Evolutionary conservation across 2,888 invertebrate species (phyloP).

Genomic region (Schizotus pectinicornis): DNA sequence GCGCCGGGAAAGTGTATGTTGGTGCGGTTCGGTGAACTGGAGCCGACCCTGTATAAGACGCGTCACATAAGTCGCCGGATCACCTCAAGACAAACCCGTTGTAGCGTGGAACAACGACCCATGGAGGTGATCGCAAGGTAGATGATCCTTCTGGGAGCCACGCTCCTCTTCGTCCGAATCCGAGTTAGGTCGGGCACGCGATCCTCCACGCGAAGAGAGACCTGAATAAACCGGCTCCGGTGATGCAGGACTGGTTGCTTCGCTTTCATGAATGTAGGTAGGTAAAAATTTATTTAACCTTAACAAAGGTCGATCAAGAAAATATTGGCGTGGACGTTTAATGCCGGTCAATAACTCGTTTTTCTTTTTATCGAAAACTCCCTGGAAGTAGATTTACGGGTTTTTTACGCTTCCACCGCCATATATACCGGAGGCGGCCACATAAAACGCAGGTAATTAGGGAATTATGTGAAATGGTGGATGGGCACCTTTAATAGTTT

Average conservation of each 20-base stretch:
- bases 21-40: no score
- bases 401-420: constrained; percentile 18
- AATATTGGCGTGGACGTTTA: constrained; percentile 16
- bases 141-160: constrained; percentile 19
- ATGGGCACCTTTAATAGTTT: constrained; percentile 11
- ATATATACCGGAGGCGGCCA: constrained; percentile 13
- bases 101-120: constrained; percentile 19
- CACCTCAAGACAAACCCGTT: constrained; percentile 18
- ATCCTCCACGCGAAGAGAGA: constrained; percentile 24
- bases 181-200: constrained; percentile 23
- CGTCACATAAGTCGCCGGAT: constrained; percentile 9
- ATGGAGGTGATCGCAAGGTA: constrained; percentile 21
- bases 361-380: constrained; percentile 19
- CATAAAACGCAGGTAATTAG: constrained; percentile 26
- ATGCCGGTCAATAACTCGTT: constrained; percentile 20
- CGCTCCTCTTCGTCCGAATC: constrained; percentile 14
- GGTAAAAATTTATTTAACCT: constrained; percentile 14
- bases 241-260: constrained; percentile 3
- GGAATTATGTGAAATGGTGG: constrained; percentile 19
- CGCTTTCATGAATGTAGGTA: constrained; percentile 14
- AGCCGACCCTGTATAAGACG: not conserved
- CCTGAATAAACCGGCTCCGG: constrained; percentile 4
- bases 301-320: constrained; percentile 1
- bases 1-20: no score
- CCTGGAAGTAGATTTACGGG: constrained; percentile 19